Evolutionary conservation across 2,113 vertebrate genomes (phyloP).

Genomic region (Panurus biarmicus): DNA sequence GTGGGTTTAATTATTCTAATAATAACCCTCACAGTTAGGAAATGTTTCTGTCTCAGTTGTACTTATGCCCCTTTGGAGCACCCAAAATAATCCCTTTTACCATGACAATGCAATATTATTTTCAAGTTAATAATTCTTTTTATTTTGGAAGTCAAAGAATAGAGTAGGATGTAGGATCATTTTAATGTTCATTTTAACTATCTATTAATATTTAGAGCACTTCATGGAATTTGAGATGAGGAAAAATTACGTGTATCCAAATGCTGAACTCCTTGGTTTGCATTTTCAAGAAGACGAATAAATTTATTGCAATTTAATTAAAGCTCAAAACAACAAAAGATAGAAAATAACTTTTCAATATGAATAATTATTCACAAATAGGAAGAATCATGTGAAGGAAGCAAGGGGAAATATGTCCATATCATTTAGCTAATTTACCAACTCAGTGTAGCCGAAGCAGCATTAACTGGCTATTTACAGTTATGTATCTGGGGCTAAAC

Average conservation of each 20-base stretch:
- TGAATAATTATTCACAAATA: neutral
- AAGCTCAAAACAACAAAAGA: neutral
- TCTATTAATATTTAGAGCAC: neutral
- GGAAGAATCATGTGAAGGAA: neutral
- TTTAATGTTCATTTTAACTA: neutral
- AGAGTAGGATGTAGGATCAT: neutral
- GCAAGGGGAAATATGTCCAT: neutral
- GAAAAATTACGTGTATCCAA: neutral
- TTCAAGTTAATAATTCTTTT: neutral
- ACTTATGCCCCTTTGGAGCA: neutral
- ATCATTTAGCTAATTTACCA: neutral
- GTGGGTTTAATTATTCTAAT: slow-evolving; percentile 21
- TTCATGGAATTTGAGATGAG: neutral
- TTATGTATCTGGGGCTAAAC: neutral
- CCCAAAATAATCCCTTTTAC: neutral
- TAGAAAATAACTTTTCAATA: neutral
- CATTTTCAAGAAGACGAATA: neutral
- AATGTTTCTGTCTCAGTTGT: neutral
- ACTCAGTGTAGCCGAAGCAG: neutral
- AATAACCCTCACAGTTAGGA: neutral
- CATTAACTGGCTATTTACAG: neutral
- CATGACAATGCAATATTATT: neutral
- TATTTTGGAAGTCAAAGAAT: neutral
- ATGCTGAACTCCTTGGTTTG: neutral
- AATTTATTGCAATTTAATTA: neutral